Percentiles rank a stretch among this genome's conserved stretches.
Evolutionary conservation across 2,797 vertebrate species (phyloP).

Genomic region (Lithobates sylvaticus): DNA sequence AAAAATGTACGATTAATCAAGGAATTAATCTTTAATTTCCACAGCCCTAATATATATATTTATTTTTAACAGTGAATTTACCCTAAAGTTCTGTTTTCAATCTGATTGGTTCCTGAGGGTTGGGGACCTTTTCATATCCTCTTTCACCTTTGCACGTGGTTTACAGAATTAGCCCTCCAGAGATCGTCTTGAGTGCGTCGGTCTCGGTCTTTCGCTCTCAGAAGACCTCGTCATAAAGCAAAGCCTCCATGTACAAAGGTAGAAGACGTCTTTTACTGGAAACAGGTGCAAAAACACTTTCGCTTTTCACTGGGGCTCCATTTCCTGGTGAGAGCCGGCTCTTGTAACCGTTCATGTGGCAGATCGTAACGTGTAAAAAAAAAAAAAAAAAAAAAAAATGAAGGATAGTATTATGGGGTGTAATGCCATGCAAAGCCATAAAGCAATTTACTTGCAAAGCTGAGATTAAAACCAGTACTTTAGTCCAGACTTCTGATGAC

Average conservation of each 20-base stretch:
- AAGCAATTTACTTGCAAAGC: conserved; percentile 19
- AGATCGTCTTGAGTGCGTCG: too few relatives aligned
- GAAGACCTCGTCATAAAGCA: too few relatives aligned
- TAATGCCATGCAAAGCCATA: conserved; percentile 4
- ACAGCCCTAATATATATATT: too few relatives aligned
- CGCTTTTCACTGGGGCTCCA: conserved; percentile 42
- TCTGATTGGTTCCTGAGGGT: too few relatives aligned
- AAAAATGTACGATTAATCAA: too few relatives aligned
- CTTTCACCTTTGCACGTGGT: too few relatives aligned
- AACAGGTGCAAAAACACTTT: conserved; percentile 49
- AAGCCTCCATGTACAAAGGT: conserved; percentile 9
- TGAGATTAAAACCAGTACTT: neutral
- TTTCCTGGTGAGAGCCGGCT: conserved; percentile 10
- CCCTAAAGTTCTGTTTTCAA: too few relatives aligned
- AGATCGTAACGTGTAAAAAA: neutral
- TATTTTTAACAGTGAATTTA: too few relatives aligned
- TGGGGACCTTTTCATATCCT: too few relatives aligned
- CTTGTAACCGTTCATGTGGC: neutral
- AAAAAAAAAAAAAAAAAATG: neutral
- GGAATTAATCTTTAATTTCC: too few relatives aligned
- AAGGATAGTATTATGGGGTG: neutral
- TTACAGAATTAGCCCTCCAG: too few relatives aligned
- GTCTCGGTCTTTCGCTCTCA: too few relatives aligned
- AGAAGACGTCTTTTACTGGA: neutral
- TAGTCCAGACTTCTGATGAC: neutral